Base-by-base conservation (phyloP, 2,113 vertebrate genomes). In the Pachyramphus minor region DNA sequence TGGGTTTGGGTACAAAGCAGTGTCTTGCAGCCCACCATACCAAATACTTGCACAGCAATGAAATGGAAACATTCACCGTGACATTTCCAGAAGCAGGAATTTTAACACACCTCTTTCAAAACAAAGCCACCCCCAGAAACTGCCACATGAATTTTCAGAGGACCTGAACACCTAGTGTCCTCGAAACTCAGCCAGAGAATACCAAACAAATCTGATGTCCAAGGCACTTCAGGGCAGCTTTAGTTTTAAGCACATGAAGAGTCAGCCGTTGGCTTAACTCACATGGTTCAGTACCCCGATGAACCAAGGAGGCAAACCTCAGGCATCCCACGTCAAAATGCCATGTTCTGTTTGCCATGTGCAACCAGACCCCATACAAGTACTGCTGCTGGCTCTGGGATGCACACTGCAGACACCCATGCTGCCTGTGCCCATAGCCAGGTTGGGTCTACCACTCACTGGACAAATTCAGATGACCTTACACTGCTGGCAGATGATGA, bases 381-480 rank as follows among this genome's bases (percentile, higher is more conserved):
- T 4, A 49, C 22, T 1, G 2, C 67, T 66, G 18, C 28, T 0
- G 1, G 35, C 45, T 31, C 0, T 1, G 44, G 21, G 33, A 2
- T 60, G 20, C 41, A 41, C 1, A 0, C 0, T 67, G 67, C 25
- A 67, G 42, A 67, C 21, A 47, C 8, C 31, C 45, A 21, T 4
- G 20, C 50, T 86, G 52, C 31, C 78, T 72, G 30, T 16, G 18
- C 23, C 35, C 20, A 52, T 5, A 33, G 31, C 4, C 58, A 84
- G 24, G 14, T 5, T 2, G 4, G 47, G 18, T 39, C 39, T 41
- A n/a, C 37, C 0, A 1, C n/a, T 87, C 1, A 1, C 39, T 11
- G 30, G 13, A 12, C 17, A 47, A 71, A 74, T 47, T 83, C 52
- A 71, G 37, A 60, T 28, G 10, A 67, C n/a, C n/a, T n/a, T 49